phyloP scores from a whole-genome alignment of 2,888 invertebrate genomes.

The Ceramica pisi region DNA sequence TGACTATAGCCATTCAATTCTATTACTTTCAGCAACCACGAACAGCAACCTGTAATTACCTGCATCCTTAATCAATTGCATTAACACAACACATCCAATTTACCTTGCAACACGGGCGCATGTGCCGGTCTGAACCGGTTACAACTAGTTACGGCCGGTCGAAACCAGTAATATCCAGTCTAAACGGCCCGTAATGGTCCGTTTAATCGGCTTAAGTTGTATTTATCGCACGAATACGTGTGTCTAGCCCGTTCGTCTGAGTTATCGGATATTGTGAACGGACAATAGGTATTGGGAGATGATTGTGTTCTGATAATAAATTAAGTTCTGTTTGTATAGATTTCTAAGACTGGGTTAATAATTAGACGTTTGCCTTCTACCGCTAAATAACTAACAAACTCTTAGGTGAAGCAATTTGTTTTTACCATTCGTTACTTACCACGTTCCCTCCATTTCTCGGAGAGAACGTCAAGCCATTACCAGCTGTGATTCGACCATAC shows the following conservation, averaged over 20 bases:
- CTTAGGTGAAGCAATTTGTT: too few relatives aligned
- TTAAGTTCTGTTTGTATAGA: constrained; percentile 9
- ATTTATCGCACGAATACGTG: constrained; percentile 66
- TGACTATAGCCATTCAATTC: not conserved
- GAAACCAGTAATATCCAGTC: constrained; percentile 68
- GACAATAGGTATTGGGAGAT: constrained; percentile 46
- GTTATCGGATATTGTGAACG: constrained; percentile 54
- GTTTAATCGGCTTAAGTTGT: constrained; percentile 65
- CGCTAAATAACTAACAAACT: too few relatives aligned
- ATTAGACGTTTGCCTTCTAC: too few relatives aligned
- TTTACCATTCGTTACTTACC: too few relatives aligned
- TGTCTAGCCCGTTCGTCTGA: constrained; percentile 47
- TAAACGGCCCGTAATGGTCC: constrained; percentile 67
- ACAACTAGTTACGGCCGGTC: constrained; percentile 60
- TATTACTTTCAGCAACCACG: constrained; percentile 1
- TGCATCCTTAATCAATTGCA: constrained; percentile 51
- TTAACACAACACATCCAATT: constrained; percentile 60
- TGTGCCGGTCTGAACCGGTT: constrained; percentile 53
- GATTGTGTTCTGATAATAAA: constrained; percentile 44
- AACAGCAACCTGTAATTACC: constrained; percentile 26
- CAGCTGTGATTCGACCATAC: too few relatives aligned
- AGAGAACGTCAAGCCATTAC: too few relatives aligned
- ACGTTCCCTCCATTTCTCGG: too few relatives aligned
- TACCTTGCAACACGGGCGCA: constrained; percentile 58
- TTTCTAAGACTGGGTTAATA: constrained; percentile 1